phyloP scores from a whole-genome alignment of 2,113 vertebrate species.

The Acanthisitta chloris region DNA sequence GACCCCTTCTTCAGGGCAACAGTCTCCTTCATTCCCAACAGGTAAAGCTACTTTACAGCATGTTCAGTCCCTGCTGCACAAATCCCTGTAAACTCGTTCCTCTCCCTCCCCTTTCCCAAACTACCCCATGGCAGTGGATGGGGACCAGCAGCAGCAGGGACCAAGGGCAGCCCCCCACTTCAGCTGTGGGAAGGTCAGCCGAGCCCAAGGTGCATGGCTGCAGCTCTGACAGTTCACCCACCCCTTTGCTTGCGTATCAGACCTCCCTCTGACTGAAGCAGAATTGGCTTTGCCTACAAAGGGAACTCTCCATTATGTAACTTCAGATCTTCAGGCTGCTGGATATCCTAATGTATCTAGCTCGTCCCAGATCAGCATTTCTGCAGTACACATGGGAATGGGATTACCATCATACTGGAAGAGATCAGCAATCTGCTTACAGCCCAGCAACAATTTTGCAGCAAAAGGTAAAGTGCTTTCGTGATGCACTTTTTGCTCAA shows the following conservation, averaged over 20 bases:
- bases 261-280: neutral
- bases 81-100: neutral
- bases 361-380: neutral
- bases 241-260: fast-evolving
- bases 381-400: neutral
- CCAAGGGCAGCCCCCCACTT: fast-evolving
- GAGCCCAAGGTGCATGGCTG: neutral
- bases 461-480: neutral
- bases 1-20: neutral
- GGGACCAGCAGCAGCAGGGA: neutral
- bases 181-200: neutral
- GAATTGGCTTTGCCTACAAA: neutral
- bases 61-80: neutral
- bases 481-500: neutral
- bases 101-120: neutral
- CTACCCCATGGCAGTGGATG: neutral
- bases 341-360: neutral
- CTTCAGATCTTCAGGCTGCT: neutral
- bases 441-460: neutral
- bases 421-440: neutral
- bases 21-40: neutral
- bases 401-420: neutral
- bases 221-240: neutral
- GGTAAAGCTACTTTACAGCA: neutral
- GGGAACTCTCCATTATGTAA: neutral